phyloP scores from a whole-genome alignment of 2,888 invertebrate species.

The Eupithecia abbreviata region DNA sequence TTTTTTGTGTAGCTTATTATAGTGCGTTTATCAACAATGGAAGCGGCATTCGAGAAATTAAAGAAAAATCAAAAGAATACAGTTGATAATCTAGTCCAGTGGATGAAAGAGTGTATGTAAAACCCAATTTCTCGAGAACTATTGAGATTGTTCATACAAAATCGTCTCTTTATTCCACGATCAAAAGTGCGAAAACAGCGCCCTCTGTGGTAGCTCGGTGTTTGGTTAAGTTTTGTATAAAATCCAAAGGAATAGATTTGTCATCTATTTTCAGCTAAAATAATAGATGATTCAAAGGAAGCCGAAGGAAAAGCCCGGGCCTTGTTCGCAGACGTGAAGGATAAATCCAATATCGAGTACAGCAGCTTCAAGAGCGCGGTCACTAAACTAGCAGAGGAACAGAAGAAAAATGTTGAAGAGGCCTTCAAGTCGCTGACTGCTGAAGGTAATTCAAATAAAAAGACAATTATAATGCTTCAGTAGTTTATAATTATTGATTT shows the following conservation, averaged over 20 bases:
- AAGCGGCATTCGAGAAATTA: slow-evolving; percentile 4
- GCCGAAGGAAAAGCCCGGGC: not conserved
- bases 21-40: not conserved
- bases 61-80: slow-evolving; percentile 3
- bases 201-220: not conserved
- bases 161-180: not conserved
- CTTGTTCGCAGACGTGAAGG: not conserved
- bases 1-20: not conserved
- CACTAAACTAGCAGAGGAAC: not conserved
- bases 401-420: slow-evolving; percentile 8
- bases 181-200: not conserved
- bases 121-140: not conserved
- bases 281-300: slow-evolving; percentile 4
- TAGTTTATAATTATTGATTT: too few species aligned
- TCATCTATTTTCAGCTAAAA: not conserved
- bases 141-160: not conserved
- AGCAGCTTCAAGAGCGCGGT: not conserved
- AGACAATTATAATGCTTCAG: not conserved
- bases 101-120: slow-evolving; percentile 11
- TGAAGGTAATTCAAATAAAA: not conserved
- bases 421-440: not conserved
- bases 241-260: slow-evolving; percentile 4
- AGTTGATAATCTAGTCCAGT: slow-evolving; percentile 2
- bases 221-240: not conserved
- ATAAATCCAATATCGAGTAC: not conserved